Evolutionary conservation across 2,888 invertebrate genomes (phyloP).

Genomic region (Phania funesta): DNA sequence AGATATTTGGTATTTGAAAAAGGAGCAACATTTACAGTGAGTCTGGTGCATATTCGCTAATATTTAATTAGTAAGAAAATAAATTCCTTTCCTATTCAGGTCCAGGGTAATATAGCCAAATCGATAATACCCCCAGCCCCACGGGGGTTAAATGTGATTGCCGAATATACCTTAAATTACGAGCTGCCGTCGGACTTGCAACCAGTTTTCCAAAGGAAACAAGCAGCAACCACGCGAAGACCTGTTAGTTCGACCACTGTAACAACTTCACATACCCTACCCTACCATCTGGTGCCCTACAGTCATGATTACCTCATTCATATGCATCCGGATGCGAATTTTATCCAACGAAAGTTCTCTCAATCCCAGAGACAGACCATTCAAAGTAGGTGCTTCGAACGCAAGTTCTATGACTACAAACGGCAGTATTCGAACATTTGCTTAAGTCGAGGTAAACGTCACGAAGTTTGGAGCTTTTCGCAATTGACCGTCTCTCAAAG

Average conservation of each 20-base stretch:
- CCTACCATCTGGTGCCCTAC: slow-evolving; percentile 11
- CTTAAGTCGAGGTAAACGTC: slow-evolving; percentile 42
- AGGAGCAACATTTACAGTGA: slow-evolving; percentile 74
- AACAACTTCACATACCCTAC: neutral
- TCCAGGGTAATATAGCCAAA: slow-evolving; percentile 73
- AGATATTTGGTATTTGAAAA: slow-evolving; percentile 76
- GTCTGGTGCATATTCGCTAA: slow-evolving; percentile 17
- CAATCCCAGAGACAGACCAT: neutral
- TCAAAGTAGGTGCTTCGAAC: neutral
- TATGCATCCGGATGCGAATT: neutral
- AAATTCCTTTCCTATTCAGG: slow-evolving; percentile 46
- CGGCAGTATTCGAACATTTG: slow-evolving; percentile 6
- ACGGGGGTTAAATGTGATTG: slow-evolving; percentile 72
- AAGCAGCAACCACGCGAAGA: neutral
- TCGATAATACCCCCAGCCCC: slow-evolving; percentile 73
- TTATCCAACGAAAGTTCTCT: neutral
- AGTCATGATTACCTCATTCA: slow-evolving; percentile 19
- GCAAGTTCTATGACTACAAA: slow-evolving; percentile 17
- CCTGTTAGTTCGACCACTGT: slow-evolving; percentile 25
- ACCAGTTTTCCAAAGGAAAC: neutral
- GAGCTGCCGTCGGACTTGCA: slow-evolving; percentile 72
- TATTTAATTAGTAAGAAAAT: neutral
- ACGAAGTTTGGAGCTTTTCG: neutral
- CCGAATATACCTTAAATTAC: slow-evolving; percentile 74
- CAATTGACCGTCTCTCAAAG: slow-evolving; percentile 44